Evolutionary conservation across 1,140 invertebrate species (phyloP), one percentile per base, ranked within the genome.

Genomic region (Colletes gigas): DNA sequence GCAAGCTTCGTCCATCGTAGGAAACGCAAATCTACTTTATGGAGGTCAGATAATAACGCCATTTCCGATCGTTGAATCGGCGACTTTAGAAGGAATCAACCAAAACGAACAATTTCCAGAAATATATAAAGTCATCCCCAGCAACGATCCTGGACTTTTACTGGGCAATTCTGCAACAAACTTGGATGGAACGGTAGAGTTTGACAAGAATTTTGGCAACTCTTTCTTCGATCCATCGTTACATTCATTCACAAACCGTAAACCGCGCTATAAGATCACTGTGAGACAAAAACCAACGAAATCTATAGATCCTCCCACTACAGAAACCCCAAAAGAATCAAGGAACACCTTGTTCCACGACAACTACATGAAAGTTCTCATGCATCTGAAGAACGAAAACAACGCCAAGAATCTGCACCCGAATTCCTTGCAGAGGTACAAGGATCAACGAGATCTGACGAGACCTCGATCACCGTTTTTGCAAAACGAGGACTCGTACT

Each of bases 341-440:
- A 10, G 52, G 12, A 57, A 4, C 9, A 10, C 47, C 3, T 14
- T 41, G 0, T 4, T 60, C 0, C 77, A 47, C 3, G 68, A 66
- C 0, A 87, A 86, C 8, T 87, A 87, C 12, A 77, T 59, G 54
- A 87, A 87, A 12, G 77, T 86, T 9, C 19, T 83, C 30, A 68
- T 15, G 69, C 65, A 87, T 14, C 21, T 87, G 39, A 81, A 55
- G 10, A 82, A 77, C n/a, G 65, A 84, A 0, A 55, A 82, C 5
- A 60, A 52, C 4, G 1, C 1, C 0, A 60, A 39, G 0, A 65
- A 65, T 14, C 4, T 10, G 0, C n/a, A 17, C 0, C n/a, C 44
- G 4, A 78, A 44, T 19, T n/a, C 19, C n/a, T 1, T 41, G 7
- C 50, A 39, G 19, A 50, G 7, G 7, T 66, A 74, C 0, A 70